Evolutionary conservation across 1,140 invertebrate genomes (phyloP).

Genomic region (Lasioglossum albipes): DNA sequence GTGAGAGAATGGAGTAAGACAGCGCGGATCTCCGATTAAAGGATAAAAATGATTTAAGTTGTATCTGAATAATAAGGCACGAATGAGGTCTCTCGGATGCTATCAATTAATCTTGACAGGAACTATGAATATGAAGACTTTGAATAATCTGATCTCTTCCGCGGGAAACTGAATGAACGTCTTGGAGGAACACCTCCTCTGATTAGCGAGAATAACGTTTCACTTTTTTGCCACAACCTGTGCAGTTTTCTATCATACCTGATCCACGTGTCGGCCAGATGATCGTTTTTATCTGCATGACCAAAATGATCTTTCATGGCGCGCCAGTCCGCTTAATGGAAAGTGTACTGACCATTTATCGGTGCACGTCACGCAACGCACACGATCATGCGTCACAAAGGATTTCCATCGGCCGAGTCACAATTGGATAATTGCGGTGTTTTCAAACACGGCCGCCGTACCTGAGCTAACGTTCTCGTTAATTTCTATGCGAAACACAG

Average conservation of each 20-base stretch:
- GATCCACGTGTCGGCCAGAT: conserved; percentile 1
- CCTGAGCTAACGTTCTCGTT: no score
- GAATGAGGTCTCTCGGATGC: no score
- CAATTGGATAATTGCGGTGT: not conserved
- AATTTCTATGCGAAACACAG: not conserved
- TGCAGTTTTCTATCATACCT: not conserved
- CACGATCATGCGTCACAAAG: conserved; percentile 6
- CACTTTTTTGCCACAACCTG: not conserved
- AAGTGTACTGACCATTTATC: conserved; percentile 16
- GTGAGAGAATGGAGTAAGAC: no score
- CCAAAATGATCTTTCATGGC: not conserved
- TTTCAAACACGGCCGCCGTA: not conserved
- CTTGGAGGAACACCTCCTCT: no score
- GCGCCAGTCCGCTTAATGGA: not conserved
- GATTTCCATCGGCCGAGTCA: not conserved
- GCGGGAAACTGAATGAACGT: not conserved
- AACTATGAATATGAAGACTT: no score
- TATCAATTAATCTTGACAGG: no score
- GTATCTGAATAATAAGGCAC: no score
- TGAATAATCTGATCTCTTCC: not conserved
- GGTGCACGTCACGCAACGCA: no score
- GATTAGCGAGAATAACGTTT: not conserved
- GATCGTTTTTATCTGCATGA: conserved; percentile 13
- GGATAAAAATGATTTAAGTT: no score
- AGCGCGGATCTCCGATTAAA: no score